Base-by-base conservation (phyloP, 30 jellyfish, hydroid and myxozoan genomes). In the Aurelia sp. region DNA sequence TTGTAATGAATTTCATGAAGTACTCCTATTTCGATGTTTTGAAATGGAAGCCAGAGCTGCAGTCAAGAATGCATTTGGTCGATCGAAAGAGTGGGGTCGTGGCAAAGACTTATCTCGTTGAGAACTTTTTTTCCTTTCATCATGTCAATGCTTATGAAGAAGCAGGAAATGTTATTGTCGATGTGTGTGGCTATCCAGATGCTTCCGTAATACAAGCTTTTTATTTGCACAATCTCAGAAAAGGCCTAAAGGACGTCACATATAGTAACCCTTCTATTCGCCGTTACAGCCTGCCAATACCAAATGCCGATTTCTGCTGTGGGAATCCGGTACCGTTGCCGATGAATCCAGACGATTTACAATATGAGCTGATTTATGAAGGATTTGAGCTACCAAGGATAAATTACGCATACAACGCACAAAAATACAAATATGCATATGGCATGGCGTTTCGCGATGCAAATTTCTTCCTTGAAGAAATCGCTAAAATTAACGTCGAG, bases 121-220 rank as follows among this genome's bases (percentile, higher is more conserved):
- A 71, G 17, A 51, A 40, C 53, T 71, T 88, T 62, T 88, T 88
- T 33, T 86, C 89, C 7, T 88, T 88, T 71, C 96, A 88, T 63
- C 96, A 88, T 59, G 96, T 60, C 76, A 88, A 88, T 44, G 96
- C 96, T 13, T 88, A 88, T 64, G 96, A 88, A 72, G 81, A 66
- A 33, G 84, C 59, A 48, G 72, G 67, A 40, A 40, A 88, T 22
- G 76, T 88, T 13, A 31, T 79, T 35, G 85, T 88, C 57, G 96
- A 88, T 51, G 89, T 88, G 6, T 79, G 89, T 75, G 96, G 92
- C n/a, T 88, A 88, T 48, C 92, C 92, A 13, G 96, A 88, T 52
- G 81, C 96, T 1, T 68, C 89, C 3, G 75, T 88, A 62, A 60
- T 88, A 53, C 3, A 64, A 10, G 96, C 96, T 3, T 78, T 88